phyloP scores from a whole-genome alignment of 2,888 invertebrate genomes.

The Argyresthia goedartella region DNA sequence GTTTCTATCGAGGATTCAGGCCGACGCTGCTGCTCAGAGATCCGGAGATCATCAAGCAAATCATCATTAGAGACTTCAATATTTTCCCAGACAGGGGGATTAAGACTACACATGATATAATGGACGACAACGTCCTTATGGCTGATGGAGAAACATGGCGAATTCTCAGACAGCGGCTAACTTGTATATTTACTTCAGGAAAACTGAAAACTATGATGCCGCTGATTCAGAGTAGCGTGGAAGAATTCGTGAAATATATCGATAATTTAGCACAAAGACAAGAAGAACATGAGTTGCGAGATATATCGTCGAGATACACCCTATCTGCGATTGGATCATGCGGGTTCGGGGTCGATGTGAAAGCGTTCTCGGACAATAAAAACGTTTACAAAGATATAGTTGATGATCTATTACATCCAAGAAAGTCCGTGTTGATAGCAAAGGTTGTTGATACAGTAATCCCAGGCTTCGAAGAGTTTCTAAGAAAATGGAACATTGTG shows the following conservation, averaged over 20 bases:
- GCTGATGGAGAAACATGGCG: conserved; percentile 42
- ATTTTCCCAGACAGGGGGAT: not conserved
- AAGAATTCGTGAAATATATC: conserved; percentile 4
- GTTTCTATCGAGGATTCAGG: conserved; percentile 27
- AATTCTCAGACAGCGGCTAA: conserved; percentile 39
- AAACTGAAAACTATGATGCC: not conserved
- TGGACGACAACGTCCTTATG: conserved; percentile 29
- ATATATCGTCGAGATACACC: conserved; percentile 5
- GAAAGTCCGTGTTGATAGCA: no score
- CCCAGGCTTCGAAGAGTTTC: no score
- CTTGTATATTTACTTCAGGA: conserved; percentile 31
- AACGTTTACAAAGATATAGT: conserved; percentile 5
- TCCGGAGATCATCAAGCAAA: conserved; percentile 32
- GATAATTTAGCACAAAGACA: conserved; percentile 1
- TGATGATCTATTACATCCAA: no score
- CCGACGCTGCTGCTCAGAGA: conserved; percentile 39
- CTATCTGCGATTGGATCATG: conserved; percentile 6
- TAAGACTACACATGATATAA: not conserved
- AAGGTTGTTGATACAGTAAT: no score
- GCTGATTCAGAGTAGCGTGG: conserved; percentile 3
- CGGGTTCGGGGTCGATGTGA: conserved; percentile 5
- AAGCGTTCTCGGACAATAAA: conserved; percentile 8
- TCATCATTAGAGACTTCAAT: conserved; percentile 19
- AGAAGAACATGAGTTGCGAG: conserved; percentile 4
- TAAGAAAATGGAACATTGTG: not conserved